Percentiles rank a stretch among this genome's conserved stretches.
phyloP scores from a whole-genome alignment of 2,113 vertebrate genomes.

The Macquaria australasica region DNA sequence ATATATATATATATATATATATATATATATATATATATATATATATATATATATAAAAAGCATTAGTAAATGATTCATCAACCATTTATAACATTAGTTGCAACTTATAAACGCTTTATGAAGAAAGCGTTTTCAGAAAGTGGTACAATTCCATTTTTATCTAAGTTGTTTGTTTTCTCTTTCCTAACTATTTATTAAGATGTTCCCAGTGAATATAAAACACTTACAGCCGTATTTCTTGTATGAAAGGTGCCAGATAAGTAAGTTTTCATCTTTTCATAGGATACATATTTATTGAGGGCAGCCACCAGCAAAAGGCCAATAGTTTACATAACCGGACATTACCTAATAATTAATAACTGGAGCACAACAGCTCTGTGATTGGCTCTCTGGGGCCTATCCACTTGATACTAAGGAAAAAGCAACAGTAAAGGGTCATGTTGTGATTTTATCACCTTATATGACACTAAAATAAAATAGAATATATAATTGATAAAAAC shows the following conservation, averaged over 20 bases:
- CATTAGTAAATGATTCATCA: neutral
- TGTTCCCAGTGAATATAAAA: neutral
- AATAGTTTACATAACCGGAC: conserved; percentile 43
- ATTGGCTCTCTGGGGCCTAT: conserved; percentile 10
- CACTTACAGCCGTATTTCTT: neutral
- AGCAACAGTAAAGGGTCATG: neutral
- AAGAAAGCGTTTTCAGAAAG: too few species aligned
- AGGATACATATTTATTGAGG: neutral
- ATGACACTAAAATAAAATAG: neutral
- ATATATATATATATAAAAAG: neutral
- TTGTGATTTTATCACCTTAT: neutral
- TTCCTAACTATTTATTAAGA: neutral
- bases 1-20: too few species aligned
- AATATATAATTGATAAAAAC: conserved; percentile 69
- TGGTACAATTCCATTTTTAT: neutral
- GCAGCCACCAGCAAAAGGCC: conserved; percentile 18
- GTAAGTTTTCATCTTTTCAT: neutral
- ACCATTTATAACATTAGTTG: neutral
- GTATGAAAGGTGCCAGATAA: neutral
- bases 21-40: too few species aligned
- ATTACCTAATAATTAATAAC: conserved; percentile 50
- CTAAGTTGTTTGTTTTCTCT: neutral
- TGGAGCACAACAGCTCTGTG: conserved; percentile 18
- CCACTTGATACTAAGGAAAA: neutral
- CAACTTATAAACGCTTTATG: neutral